Conservation (phyloP, 2,113 vertebrate genomes). For the Phyllostomus discolor region DNA sequence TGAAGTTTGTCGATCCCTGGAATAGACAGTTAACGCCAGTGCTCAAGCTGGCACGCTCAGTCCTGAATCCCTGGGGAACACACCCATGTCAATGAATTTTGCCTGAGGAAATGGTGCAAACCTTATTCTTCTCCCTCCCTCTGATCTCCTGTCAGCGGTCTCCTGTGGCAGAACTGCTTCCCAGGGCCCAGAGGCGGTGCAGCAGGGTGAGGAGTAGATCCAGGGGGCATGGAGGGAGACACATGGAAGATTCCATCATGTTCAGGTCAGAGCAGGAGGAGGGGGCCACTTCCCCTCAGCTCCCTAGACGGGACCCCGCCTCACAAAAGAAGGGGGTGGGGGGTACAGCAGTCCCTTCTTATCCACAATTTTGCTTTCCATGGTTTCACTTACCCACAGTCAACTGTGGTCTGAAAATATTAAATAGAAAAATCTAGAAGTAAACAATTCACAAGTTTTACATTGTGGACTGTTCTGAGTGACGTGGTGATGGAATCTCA, state of each 20-base stretch:
- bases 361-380: too few species aligned
- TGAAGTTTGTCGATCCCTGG: background rate
- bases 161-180: background rate
- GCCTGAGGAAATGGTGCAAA: background rate
- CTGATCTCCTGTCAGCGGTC: background rate
- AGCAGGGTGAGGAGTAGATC: background rate
- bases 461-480: background rate
- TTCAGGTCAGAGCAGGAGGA: background rate
- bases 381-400: background rate
- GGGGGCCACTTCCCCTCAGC: background rate
- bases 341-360: too few species aligned
- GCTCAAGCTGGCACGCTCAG: background rate
- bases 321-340: background rate
- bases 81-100: background rate
- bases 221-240: rapidly evolving
- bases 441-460: background rate
- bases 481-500: background rate
- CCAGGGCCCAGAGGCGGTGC: background rate
- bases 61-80: background rate
- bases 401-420: background rate
- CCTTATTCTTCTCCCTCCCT: background rate
- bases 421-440: background rate
- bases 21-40: background rate
- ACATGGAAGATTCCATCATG: background rate
- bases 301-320: background rate